Evolutionary conservation across 1,140 invertebrate species (phyloP), one percentile per base, ranked within the genome.

Genomic region (Lordiphosa mommai): DNA sequence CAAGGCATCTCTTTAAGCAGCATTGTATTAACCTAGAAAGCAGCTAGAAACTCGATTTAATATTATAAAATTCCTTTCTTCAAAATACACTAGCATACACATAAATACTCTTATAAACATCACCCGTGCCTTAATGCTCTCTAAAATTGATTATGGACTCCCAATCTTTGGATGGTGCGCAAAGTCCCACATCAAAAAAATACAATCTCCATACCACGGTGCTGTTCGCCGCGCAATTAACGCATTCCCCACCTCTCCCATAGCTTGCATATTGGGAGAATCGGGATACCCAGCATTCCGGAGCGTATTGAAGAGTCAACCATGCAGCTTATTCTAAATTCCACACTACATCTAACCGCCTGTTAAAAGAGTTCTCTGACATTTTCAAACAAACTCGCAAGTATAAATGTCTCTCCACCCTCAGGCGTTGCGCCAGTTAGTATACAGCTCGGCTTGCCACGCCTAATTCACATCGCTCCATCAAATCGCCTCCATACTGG

Each of bases 51-150:
- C n/a, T n/a, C n/a, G 47, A 8, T 14, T 48, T 9, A 58, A 43
- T 30, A 41, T 58, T 16, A 58, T 49, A 20, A 41, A 41, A 41
- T 49, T 43, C 10, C 10, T n/a, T n/a, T n/a, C n/a, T n/a, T n/a
- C n/a, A n/a, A n/a, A n/a, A n/a, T n/a, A n/a, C n/a, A n/a, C n/a
- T n/a, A n/a, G n/a, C n/a, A n/a, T n/a, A n/a, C n/a, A n/a, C n/a
- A n/a, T n/a, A n/a, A n/a, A n/a, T n/a, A n/a, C n/a, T n/a, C n/a
- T n/a, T n/a, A n/a, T n/a, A n/a, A n/a, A n/a, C n/a, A n/a, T n/a
- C n/a, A n/a, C n/a, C n/a, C n/a, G n/a, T n/a, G n/a, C n/a, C n/a
- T n/a, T n/a, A n/a, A n/a, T n/a, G n/a, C n/a, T n/a, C n/a, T n/a
- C n/a, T n/a, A n/a, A n/a, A n/a, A n/a, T n/a, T n/a, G n/a, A n/a